phyloP scores from a whole-genome alignment of 2,888 invertebrate species.

The Phyto melanocephala region DNA sequence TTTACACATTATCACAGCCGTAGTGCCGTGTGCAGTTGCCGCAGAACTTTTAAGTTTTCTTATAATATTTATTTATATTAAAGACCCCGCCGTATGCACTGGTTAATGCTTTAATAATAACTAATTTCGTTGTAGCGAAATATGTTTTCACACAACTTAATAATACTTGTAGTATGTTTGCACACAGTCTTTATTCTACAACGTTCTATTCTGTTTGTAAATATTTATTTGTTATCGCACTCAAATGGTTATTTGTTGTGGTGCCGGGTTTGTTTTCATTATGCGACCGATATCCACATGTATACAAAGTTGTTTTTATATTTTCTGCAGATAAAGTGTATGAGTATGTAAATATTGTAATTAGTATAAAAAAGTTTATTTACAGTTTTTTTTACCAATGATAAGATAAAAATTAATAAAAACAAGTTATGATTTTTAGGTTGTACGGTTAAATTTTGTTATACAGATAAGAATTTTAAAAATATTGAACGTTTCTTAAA shows the following conservation, averaged over 20 bases:
- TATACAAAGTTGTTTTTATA: neutral
- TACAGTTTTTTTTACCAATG: constrained; percentile 10
- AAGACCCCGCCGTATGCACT: constrained; percentile 44
- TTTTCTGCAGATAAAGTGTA: constrained; percentile 26
- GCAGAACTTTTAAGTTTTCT: neutral
- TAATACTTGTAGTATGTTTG: constrained; percentile 27
- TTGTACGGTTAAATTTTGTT: too few relatives aligned
- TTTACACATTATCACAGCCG: neutral
- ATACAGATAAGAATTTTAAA: too few relatives aligned
- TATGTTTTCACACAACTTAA: neutral
- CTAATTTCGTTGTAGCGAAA: neutral
- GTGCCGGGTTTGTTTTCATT: neutral
- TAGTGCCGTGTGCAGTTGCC: constrained; percentile 54
- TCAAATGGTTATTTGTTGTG: constrained; percentile 27
- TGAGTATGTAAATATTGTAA: constrained; percentile 7
- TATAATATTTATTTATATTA: neutral
- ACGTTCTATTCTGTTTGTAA: neutral
- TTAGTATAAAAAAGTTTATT: neutral
- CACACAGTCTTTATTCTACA: constrained; percentile 25
- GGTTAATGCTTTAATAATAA: constrained; percentile 10
- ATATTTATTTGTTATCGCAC: neutral
- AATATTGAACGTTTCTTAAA: too few relatives aligned
- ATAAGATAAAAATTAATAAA: constrained; percentile 18
- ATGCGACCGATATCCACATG: neutral
- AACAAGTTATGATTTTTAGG: neutral